Conservation (phyloP, 1,140 invertebrate genomes). For the Glomeris maerens region DNA sequence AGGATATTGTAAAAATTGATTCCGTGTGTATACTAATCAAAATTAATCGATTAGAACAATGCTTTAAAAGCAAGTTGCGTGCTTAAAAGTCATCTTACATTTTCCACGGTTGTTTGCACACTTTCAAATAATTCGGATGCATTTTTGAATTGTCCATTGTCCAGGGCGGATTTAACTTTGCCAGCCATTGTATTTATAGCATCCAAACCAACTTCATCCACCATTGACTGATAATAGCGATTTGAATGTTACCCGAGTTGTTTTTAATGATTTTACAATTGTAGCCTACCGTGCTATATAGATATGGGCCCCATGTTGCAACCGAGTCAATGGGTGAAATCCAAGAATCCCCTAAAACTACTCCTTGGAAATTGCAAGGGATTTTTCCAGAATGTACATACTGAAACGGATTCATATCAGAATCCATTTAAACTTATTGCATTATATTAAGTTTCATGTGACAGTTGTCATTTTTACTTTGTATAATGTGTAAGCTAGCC, state of each 20-base stretch:
- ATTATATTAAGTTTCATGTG: too few relatives aligned
- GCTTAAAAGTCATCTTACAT: slow-evolving; percentile 17
- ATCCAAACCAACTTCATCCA: slow-evolving; percentile 32
- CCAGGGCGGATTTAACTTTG: slow-evolving; percentile 26
- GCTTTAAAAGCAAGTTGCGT: too few relatives aligned
- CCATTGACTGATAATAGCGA: slow-evolving; percentile 31
- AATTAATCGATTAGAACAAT: too few relatives aligned
- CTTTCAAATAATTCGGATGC: slow-evolving; percentile 48
- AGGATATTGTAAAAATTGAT: slow-evolving; percentile 73
- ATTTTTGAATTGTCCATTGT: slow-evolving; percentile 32
- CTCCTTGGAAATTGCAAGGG: slow-evolving; percentile 53
- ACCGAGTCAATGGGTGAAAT: slow-evolving; percentile 68
- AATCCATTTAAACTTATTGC: slow-evolving; percentile 12
- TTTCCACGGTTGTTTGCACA: slow-evolving; percentile 42
- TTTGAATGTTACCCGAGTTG: neutral
- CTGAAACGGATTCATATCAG: slow-evolving; percentile 30
- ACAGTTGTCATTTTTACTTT: too few relatives aligned
- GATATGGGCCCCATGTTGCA: slow-evolving; percentile 58
- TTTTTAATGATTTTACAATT: slow-evolving; percentile 4
- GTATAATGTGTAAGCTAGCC: slow-evolving; percentile 48
- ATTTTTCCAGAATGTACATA: slow-evolving; percentile 47
- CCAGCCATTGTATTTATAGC: slow-evolving; percentile 27
- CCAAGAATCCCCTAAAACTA: slow-evolving; percentile 72
- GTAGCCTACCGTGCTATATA: slow-evolving; percentile 46
- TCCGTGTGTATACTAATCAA: slow-evolving; percentile 42